Conservation (phyloP, 2,113 vertebrate species). For the Marmota monax region DNA sequence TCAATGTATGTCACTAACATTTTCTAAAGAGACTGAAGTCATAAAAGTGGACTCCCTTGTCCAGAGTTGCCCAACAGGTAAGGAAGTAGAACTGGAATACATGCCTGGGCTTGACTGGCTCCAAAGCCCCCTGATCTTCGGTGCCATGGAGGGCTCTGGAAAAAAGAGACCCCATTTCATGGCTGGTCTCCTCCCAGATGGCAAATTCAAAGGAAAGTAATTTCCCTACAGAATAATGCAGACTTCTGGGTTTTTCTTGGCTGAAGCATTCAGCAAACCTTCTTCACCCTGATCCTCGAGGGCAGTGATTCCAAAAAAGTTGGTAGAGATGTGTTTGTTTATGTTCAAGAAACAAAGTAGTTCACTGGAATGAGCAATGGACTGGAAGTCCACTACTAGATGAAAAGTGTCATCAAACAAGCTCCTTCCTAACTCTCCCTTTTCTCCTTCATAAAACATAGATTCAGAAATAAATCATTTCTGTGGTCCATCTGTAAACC, state of each 20-base stretch:
- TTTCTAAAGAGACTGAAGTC: not conserved
- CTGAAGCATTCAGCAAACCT: not conserved
- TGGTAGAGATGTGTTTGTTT: not conserved
- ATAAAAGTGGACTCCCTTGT: not conserved
- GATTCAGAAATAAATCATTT: not conserved
- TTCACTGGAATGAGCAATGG: not conserved
- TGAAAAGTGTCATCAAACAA: not conserved
- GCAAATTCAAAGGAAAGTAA: not conserved
- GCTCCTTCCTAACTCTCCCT: not conserved
- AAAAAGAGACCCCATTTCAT: not conserved
- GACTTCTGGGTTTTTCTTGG: not conserved
- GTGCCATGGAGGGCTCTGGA: not conserved
- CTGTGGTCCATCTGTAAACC: not conserved
- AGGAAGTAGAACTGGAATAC: not conserved
- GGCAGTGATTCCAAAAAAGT: not conserved
- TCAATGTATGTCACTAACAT: not conserved
- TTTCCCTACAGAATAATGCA: not conserved
- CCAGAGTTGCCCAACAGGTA: not conserved
- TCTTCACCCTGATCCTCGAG: not conserved
- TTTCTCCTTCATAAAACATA: slow-evolving; percentile 11
- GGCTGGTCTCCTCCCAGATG: not conserved
- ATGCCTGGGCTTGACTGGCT: not conserved
- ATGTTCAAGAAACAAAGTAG: not conserved
- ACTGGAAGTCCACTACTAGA: not conserved
- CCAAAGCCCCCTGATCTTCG: not conserved